Evolutionary conservation across 2,888 invertebrate genomes (phyloP), one percentile per base, ranked within the genome.

Genomic region (Chrysolina haemoptera): DNA sequence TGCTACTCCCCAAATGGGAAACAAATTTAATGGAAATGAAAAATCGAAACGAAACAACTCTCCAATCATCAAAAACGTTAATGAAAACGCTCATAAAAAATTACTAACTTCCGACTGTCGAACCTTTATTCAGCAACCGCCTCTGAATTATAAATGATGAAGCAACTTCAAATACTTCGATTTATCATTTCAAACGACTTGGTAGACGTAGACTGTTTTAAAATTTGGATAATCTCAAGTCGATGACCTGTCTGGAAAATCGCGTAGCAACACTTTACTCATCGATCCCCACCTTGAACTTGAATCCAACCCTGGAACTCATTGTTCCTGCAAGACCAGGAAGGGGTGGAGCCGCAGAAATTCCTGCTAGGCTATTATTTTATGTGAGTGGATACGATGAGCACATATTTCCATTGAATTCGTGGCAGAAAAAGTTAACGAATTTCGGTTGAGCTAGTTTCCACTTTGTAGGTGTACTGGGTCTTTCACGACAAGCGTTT

Each of bases 271-370:
- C 55, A 55, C 55, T 55, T 55, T 18, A 16, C 53, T 18, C 18
- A 5, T 55, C 55, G 12, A 55, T 55, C 55, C 14, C 55, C 55
- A 55, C 55, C 55, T 55, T 55, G 55, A 55, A 55, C 55, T 55
- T 55, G 55, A 55, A 55, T 55, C 55, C 55, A 55, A 5, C 55
- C 55, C 55, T 55, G 55, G 55, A 20, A 3, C 6, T 55, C 18
- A 18, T 20, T 22, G 14, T 14, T 9, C 20, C 55, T 55, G 55
- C 12, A 11, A 22, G 55, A 22, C 3, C 55, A 12, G 55, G 55
- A 55, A 55, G 55, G 55, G 55, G 55, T 22, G 55, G 55, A 55
- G 55, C 16, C 6, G 6, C 48, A 16, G 16, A 48, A 48, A 48
- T 46, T 46, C n/a, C 4, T 46, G 8, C 14, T 14, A 46, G 46